A percentile compares a stretch with the other conserved stretches of the same genome.
These are phyloP conservation scores for Cryptomyrus ogoouensis DNA, from an alignment of 2,113 vertebrate species.

Conservation along the genomic window DNA sequence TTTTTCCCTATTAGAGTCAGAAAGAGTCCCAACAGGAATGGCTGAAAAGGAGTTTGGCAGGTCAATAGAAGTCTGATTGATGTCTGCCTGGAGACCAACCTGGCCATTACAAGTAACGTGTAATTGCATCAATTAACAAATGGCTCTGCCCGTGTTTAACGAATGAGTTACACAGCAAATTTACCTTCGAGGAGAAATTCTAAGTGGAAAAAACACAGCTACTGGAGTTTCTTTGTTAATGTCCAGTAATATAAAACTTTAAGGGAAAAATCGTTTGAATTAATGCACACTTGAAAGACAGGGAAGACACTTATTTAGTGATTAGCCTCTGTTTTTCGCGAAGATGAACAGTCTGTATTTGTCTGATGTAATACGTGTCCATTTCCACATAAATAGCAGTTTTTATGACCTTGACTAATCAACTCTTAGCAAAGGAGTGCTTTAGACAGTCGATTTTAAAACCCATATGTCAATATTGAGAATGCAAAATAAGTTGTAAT, in stretches of 20 bases:
- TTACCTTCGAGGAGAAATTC: constrained; percentile 62
- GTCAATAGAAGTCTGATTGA: constrained; percentile 72
- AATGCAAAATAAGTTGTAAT: neutral
- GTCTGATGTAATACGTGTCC: neutral
- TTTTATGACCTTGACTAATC: neutral
- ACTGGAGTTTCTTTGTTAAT: constrained; percentile 44
- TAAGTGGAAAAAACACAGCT: constrained; percentile 41
- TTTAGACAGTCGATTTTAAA: neutral
- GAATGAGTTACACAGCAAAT: constrained; percentile 60
- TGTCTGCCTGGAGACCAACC: constrained; percentile 65
- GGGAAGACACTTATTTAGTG: constrained; percentile 35
- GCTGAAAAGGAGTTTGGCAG: constrained; percentile 57
- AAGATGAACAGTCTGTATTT: neutral
- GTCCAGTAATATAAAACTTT: constrained; percentile 60
- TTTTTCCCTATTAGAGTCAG: constrained; percentile 55
- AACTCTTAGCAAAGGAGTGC: neutral
- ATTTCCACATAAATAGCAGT: neutral
- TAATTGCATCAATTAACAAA: constrained; percentile 88
- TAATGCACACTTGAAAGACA: constrained; percentile 51
- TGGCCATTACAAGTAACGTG: constrained; percentile 65
- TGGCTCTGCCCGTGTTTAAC: constrained; percentile 73
- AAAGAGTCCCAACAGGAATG: constrained; percentile 52
- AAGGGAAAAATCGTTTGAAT: constrained; percentile 59
- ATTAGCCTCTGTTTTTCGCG: neutral
- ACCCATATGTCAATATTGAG: neutral